A percentile compares a stretch with the other conserved stretches of the same genome.
Conservation (phyloP, 1,140 invertebrate species). For the Globodera ellingtonae region DNA sequence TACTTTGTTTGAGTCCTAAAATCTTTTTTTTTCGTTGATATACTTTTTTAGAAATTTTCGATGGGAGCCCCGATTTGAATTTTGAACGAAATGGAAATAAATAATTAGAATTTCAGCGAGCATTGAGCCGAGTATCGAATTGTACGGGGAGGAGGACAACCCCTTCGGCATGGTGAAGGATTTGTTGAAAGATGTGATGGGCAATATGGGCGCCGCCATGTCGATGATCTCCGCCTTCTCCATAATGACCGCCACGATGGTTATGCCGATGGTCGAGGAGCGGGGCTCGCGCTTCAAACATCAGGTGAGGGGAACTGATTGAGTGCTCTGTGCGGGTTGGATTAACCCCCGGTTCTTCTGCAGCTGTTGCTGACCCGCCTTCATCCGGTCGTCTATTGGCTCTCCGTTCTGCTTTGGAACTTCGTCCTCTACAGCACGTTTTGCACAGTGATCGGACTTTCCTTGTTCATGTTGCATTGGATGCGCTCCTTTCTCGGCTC, state of each 20-base stretch:
- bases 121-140: neutral
- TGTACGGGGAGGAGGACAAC: neutral
- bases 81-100: too few species aligned
- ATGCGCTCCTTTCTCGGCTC: constrained; percentile 37
- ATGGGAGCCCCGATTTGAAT: too few species aligned
- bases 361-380: constrained; percentile 49
- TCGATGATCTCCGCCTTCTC: constrained; percentile 2
- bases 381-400: constrained; percentile 43
- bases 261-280: constrained; percentile 50
- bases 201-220: constrained; percentile 6
- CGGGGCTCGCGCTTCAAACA: constrained; percentile 40
- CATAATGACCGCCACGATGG: constrained; percentile 41
- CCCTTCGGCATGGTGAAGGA: neutral
- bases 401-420: constrained; percentile 46
- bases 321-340: neutral
- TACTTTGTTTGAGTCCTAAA: too few species aligned
- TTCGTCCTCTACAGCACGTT: constrained; percentile 43
- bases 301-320: constrained; percentile 33
- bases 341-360: neutral
- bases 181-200: neutral
- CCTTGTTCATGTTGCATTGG: constrained; percentile 49
- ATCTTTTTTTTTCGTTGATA: too few species aligned
- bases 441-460: constrained; percentile 30
- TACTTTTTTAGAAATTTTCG: too few species aligned
- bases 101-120: neutral